A percentile compares a stretch with the other conserved stretches of the same genome.
phyloP scores from a whole-genome alignment of 2,113 vertebrate species.

The Callipepla squamata region DNA sequence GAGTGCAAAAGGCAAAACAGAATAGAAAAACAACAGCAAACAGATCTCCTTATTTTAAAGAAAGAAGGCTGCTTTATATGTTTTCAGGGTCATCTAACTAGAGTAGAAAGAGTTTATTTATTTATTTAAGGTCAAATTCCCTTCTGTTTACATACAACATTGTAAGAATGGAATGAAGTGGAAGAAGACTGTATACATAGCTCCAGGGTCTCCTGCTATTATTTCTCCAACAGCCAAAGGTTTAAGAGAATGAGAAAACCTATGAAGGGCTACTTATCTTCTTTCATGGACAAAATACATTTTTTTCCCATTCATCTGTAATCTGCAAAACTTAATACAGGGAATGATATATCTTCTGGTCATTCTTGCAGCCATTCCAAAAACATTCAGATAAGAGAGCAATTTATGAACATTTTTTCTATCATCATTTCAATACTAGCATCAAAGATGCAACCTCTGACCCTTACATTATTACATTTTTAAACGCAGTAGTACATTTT shows the following conservation, averaged over 20 bases:
- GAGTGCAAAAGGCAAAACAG: neutral
- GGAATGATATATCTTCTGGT: neutral
- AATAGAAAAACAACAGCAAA: neutral
- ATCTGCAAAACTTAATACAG: neutral
- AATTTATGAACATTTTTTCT: neutral
- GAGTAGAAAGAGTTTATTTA: neutral
- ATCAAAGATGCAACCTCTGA: neutral
- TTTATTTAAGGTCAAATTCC: neutral
- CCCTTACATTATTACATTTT: neutral
- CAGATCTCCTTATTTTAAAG: neutral
- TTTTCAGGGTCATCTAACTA: neutral
- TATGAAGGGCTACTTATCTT: neutral
- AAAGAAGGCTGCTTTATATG: neutral
- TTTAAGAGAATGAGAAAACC: neutral
- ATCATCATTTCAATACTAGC: neutral
- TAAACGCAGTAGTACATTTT: neutral
- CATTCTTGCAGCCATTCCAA: neutral
- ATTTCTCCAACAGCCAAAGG: neutral
- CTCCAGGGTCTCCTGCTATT: neutral
- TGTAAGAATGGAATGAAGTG: neutral
- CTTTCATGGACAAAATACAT: neutral
- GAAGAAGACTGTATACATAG: neutral
- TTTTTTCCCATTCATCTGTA: neutral
- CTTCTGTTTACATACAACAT: neutral
- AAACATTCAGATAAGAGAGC: neutral